Percentiles rank a stretch among this genome's conserved stretches.
Conservation (phyloP, 2,797 vertebrate genomes). For the Scarus forsteni region DNA sequence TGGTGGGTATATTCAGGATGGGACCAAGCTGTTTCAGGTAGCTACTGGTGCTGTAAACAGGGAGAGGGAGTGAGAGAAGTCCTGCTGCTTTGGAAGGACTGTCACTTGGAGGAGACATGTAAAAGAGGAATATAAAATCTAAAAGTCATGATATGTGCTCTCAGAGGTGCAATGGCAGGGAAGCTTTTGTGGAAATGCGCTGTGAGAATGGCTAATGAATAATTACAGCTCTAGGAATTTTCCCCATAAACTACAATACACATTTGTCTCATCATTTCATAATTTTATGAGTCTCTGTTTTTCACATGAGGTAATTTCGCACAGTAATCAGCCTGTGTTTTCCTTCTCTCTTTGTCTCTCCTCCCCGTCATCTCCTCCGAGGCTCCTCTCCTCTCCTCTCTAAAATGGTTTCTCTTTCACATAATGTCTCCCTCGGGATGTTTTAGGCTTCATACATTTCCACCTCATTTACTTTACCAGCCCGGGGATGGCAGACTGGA, state of each 20-base stretch:
- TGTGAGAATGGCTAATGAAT: too few species aligned
- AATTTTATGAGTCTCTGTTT: background rate
- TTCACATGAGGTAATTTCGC: background rate
- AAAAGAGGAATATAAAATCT: too few species aligned
- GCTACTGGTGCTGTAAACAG: too few species aligned
- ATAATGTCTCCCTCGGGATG: slow-evolving; percentile 65
- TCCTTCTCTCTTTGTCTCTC: slow-evolving; percentile 17
- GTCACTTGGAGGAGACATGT: too few species aligned
- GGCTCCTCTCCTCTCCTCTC: slow-evolving; percentile 45
- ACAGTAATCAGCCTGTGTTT: slow-evolving; percentile 6
- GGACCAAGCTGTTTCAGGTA: too few species aligned
- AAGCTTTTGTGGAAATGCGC: too few species aligned
- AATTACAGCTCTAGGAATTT: too few species aligned
- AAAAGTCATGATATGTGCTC: too few species aligned
- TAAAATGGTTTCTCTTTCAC: slow-evolving; percentile 66
- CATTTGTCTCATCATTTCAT: background rate
- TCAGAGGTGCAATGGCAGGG: too few species aligned
- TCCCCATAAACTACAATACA: background rate
- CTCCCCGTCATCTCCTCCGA: slow-evolving; percentile 13
- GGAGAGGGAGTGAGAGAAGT: too few species aligned
- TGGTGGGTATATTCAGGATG: too few species aligned
- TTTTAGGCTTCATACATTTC: slow-evolving; percentile 69
- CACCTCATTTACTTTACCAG: slow-evolving; percentile 67
- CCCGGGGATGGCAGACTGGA: slow-evolving; percentile 43
- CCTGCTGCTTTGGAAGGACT: too few species aligned